A percentile compares a stretch with the other conserved stretches of the same genome.
Evolutionary conservation across 1,140 invertebrate genomes (phyloP).

Genomic region (Cydia strobilella): DNA sequence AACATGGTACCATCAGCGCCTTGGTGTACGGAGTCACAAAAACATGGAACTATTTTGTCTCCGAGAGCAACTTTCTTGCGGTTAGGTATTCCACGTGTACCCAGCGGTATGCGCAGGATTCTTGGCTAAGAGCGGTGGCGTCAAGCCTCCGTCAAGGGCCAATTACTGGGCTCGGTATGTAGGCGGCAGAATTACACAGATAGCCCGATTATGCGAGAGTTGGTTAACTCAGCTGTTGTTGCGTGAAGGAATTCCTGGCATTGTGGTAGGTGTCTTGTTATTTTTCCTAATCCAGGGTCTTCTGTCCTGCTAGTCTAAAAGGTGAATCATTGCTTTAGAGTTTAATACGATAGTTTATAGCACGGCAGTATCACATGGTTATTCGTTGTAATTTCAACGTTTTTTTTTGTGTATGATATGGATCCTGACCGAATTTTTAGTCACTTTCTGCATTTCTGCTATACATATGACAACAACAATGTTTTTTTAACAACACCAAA

Average conservation of each 20-base stretch:
- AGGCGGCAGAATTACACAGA: conserved; percentile 17
- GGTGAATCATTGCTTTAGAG: no score
- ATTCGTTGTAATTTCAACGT: no score
- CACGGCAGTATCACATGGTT: no score
- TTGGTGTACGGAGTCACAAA: neutral
- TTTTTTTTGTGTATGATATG: no score
- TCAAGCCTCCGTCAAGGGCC: neutral
- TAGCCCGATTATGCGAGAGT: conserved; percentile 1
- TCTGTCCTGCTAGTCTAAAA: no score
- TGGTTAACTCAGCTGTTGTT: neutral
- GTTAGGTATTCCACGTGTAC: neutral
- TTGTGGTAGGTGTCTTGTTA: neutral
- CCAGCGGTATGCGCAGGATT: conserved; percentile 7
- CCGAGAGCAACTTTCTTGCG: neutral
- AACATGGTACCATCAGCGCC: no score
- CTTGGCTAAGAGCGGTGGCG: neutral
- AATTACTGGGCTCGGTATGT: neutral
- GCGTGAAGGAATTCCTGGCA: neutral
- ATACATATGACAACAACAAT: no score
- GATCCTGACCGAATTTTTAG: no score
- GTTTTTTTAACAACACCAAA: no score
- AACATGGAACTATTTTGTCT: neutral
- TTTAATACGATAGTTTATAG: no score
- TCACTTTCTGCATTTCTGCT: no score
- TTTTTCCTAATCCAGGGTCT: no score